Evolutionary conservation across 1,140 invertebrate genomes (phyloP).

Genomic region (Orussus abietinus): DNA sequence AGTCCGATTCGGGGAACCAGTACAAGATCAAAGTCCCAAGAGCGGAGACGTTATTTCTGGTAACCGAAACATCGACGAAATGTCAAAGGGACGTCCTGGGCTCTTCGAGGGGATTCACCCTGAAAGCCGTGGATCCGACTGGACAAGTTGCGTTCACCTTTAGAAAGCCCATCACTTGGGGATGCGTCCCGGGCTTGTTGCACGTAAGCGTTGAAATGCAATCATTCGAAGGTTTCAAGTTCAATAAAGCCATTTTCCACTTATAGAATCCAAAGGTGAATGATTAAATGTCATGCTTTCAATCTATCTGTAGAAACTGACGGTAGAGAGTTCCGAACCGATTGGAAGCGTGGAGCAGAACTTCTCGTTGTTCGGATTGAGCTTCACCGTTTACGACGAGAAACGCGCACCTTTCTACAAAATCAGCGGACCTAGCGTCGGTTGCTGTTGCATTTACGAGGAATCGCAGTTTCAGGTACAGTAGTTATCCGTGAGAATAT

Average conservation of each 20-base stretch:
- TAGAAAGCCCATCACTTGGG: conserved; percentile 27
- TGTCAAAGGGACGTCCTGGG: conserved; percentile 13
- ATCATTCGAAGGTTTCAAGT: no score
- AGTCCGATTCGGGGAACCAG: conserved; percentile 20
- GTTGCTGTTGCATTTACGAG: conserved; percentile 33
- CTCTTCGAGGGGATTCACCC: conserved; percentile 21
- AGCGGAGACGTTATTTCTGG: conserved; percentile 38
- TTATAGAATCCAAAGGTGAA: no score
- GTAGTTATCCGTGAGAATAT: no score
- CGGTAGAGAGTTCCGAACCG: conserved; percentile 23
- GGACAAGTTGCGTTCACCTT: conserved; percentile 33
- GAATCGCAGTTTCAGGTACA: conserved; percentile 38
- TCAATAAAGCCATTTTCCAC: no score
- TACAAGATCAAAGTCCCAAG: conserved; percentile 34
- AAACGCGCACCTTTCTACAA: conserved; percentile 20
- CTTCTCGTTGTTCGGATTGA: conserved; percentile 27
- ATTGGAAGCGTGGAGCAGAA: conserved; percentile 39
- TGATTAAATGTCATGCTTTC: no score
- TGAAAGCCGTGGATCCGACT: conserved; percentile 30
- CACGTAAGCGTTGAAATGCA: conserved; percentile 21
- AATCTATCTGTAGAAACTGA: conserved; percentile 30
- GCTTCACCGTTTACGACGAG: conserved; percentile 36
- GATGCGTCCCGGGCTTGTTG: conserved; percentile 25
- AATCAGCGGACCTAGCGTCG: conserved; percentile 34
- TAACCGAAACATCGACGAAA: conserved; percentile 20